Conservation (phyloP, 2,888 invertebrate species). For the Congeria kusceri region DNA sequence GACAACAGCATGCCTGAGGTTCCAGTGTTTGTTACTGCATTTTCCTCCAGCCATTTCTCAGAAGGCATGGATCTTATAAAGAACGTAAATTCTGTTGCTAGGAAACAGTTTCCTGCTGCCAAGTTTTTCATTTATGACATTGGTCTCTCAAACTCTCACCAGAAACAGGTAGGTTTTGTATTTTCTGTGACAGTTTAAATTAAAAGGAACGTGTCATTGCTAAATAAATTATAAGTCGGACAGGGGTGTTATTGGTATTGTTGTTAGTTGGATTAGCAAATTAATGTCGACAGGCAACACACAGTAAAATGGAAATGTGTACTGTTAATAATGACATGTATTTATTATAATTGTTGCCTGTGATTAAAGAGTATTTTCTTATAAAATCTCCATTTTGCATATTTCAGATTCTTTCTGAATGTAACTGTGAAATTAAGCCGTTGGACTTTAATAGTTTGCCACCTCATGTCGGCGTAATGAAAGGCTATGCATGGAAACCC, state of each 20-base stretch:
- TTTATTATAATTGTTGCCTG: too few relatives aligned
- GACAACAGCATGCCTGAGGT: slow-evolving; percentile 22
- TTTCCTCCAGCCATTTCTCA: slow-evolving; percentile 41
- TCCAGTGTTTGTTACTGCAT: slow-evolving; percentile 42
- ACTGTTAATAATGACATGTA: too few relatives aligned
- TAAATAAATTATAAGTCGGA: too few relatives aligned
- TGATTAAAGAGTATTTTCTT: too few relatives aligned
- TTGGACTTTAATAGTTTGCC: slow-evolving; percentile 37
- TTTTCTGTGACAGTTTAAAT: not conserved
- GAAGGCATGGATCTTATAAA: slow-evolving; percentile 36
- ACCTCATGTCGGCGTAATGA: slow-evolving; percentile 32
- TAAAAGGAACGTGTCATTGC: too few relatives aligned
- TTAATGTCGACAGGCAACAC: not conserved
- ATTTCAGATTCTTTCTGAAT: slow-evolving; percentile 22
- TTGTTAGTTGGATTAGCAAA: too few relatives aligned
- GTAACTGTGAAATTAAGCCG: slow-evolving; percentile 30
- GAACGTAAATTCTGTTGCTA: slow-evolving; percentile 24
- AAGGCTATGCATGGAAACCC: slow-evolving; percentile 51
- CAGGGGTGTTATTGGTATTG: too few relatives aligned
- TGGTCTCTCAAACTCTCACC: slow-evolving; percentile 27
- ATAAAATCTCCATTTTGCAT: not conserved
- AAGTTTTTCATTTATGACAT: slow-evolving; percentile 37
- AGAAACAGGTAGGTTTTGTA: slow-evolving; percentile 20
- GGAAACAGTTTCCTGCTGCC: slow-evolving; percentile 9
- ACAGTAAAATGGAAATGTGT: not conserved